Conservation (phyloP, 2,113 vertebrate species). For the Numenius arquata region DNA sequence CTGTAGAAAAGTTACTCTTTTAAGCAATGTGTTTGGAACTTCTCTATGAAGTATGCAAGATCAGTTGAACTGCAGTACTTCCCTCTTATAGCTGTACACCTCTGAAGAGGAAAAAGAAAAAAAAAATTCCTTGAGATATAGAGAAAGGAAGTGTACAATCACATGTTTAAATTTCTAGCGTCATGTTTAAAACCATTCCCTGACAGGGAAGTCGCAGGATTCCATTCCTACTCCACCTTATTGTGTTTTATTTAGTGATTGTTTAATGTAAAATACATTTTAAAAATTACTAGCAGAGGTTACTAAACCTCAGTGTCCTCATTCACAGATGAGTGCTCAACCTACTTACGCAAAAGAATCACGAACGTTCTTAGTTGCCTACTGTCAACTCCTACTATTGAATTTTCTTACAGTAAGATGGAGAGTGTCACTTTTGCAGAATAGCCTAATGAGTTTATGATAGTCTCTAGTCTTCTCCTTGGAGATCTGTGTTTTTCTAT, state of each 20-base stretch:
- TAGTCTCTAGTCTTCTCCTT: not conserved
- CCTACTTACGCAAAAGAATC: not conserved
- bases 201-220: not conserved
- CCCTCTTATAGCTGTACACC: not conserved
- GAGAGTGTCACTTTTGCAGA: not conserved
- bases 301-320: not conserved
- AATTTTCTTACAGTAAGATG: not conserved
- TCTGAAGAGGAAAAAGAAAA: not conserved
- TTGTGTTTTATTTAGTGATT: not conserved
- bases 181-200: not conserved
- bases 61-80: not conserved
- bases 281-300: not conserved
- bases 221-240: not conserved
- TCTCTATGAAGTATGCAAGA: not conserved
- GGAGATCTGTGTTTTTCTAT: not conserved
- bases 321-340: not conserved
- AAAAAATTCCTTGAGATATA: not conserved
- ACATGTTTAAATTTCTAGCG: not conserved
- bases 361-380: not conserved
- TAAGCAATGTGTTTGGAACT: not conserved
- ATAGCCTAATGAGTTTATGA: not conserved
- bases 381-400: not conserved
- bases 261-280: not conserved
- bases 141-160: not conserved
- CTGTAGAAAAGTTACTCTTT: not conserved